A percentile compares a stretch with the other conserved stretches of the same genome.
These are phyloP conservation scores for Dissostichus mawsoni DNA, from an alignment of 2,113 vertebrate genomes.

Conservation along the genomic window DNA sequence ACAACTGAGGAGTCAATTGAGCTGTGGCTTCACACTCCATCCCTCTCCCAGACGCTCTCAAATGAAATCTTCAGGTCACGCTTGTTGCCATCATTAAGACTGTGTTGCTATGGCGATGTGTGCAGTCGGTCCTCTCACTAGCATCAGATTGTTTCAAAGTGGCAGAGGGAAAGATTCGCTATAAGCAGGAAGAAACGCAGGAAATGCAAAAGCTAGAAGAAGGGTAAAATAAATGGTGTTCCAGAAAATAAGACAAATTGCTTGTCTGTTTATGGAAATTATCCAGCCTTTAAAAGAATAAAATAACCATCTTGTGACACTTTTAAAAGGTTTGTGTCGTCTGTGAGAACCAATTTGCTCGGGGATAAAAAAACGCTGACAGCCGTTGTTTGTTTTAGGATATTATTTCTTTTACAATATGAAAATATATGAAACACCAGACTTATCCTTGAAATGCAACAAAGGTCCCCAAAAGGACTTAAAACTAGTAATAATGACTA, in stretches of 20 bases:
- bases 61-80: constrained; percentile 77
- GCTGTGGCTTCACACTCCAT: constrained; percentile 73
- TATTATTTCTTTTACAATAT: neutral
- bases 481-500: neutral
- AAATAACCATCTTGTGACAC: neutral
- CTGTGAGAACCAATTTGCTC: neutral
- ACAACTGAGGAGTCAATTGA: constrained; percentile 78
- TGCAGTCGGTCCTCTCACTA: constrained; percentile 64
- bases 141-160: constrained; percentile 70
- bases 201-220: constrained; percentile 1
- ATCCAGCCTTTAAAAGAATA: no score
- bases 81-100: constrained; percentile 81
- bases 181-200: constrained; percentile 28
- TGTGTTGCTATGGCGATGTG: constrained; percentile 77
- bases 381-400: neutral
- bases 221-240: constrained; percentile 10
- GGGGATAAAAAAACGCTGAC: neutral
- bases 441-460: neutral
- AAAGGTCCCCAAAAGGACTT: neutral
- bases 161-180: constrained; percentile 53
- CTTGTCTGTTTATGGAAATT: neutral
- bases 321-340: neutral
- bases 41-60: constrained; percentile 69
- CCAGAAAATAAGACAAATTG: neutral
- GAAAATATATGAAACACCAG: neutral